phyloP scores from a whole-genome alignment of 1,140 invertebrate species.

The Archivesica marissinica region DNA sequence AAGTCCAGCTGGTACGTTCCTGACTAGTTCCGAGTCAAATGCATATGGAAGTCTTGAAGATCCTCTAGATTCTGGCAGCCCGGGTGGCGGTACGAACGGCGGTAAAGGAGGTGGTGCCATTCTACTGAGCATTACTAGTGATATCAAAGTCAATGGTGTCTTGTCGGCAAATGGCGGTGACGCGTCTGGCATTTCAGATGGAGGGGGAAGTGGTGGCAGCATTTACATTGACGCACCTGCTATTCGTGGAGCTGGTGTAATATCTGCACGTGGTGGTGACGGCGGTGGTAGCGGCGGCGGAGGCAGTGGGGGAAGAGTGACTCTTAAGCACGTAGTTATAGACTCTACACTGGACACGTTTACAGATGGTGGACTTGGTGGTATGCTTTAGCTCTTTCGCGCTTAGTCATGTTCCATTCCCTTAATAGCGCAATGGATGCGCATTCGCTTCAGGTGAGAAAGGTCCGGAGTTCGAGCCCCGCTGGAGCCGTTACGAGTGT shows the following conservation, averaged over 20 bases:
- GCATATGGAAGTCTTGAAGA: slow-evolving; percentile 27
- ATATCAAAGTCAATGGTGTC: slow-evolving; percentile 30
- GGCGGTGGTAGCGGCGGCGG: slow-evolving; percentile 25
- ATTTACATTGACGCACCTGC: neutral
- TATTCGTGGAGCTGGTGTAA: slow-evolving; percentile 28
- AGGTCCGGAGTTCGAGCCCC: too few relatives aligned
- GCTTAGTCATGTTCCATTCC: too few relatives aligned
- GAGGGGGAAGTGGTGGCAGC: slow-evolving; percentile 56
- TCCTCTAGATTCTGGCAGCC: slow-evolving; percentile 13
- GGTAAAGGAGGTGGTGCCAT: slow-evolving; percentile 49
- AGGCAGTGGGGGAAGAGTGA: slow-evolving; percentile 37
- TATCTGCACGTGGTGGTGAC: slow-evolving; percentile 35
- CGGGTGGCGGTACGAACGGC: slow-evolving; percentile 28
- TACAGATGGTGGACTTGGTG: slow-evolving; percentile 35
- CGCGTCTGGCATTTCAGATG: neutral
- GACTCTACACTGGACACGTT: neutral
- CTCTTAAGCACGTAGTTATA: neutral
- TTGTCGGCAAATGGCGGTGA: slow-evolving; percentile 40
- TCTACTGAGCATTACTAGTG: neutral
- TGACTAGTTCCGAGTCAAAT: neutral
- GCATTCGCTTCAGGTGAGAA: too few relatives aligned
- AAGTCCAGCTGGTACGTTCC: slow-evolving; percentile 16
- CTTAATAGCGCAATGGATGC: too few relatives aligned
- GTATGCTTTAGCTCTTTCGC: neutral
- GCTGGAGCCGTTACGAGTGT: too few relatives aligned